Base-by-base conservation (phyloP, 2,888 invertebrate species). In the Drosophila falleni region DNA sequence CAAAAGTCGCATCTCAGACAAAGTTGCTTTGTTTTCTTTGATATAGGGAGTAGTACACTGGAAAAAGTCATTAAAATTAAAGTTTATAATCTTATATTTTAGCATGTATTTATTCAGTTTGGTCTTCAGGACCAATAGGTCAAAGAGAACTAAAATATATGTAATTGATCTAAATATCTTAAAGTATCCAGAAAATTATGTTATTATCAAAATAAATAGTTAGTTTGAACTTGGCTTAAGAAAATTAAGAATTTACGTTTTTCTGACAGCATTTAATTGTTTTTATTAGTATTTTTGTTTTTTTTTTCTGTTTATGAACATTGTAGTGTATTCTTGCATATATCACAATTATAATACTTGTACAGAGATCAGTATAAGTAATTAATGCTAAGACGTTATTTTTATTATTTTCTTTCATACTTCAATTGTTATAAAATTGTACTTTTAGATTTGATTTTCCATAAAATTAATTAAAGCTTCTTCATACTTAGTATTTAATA, bases 11-110 rank as follows among this genome's bases (percentile, higher is more conserved):
- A 42, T 11, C 41, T 11, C 11, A 42, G 16, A 42, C 41, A 42
- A 42, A 16, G 44, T 29, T n/a, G 15, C 23, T 51, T 51, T 50
- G 33, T 35, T 35, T 50, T 13, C 3, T 50, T 31, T 46, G 8
- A 26, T 26, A n/a, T 42, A 3, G 15, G 2, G n/a, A n/a, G 37
- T 8, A n/a, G 10, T 35, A 35, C 11, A 23, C 23, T 4, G 23
- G 0, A 23, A 23, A 23, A 23, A 23, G 4, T 2, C 23, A 23
- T 23, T 23, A 3, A 23, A 23, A 23, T 23, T 23, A 23, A 23
- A 23, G 4, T 23, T 23, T 23, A 23, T 0, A 3, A 23, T 23
- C 4, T 23, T 23, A 3, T 3, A 4, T 23, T 23, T 23, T 23
- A 23, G 23, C 23, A 2, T 4, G 23, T 23, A 23, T 23, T 23